These are phyloP conservation scores for Rhea americana DNA, from an alignment of 2,113 vertebrate species.

Conservation along the genomic window DNA sequence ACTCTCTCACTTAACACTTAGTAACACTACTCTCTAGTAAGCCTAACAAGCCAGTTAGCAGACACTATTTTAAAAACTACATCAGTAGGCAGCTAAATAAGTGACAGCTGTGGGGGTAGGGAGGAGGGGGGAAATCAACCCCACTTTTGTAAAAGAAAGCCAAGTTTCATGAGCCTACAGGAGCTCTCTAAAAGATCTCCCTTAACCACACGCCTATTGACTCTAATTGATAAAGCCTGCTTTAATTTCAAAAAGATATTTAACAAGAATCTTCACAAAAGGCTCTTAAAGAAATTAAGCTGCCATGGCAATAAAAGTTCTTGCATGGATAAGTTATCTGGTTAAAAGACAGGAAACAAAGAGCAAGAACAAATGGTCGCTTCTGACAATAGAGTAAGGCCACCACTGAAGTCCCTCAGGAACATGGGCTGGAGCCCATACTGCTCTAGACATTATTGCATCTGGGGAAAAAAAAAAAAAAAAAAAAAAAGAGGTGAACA, in stretches of 20 bases:
- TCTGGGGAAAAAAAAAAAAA: neutral
- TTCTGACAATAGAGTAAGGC: neutral
- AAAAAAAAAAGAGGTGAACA: neutral
- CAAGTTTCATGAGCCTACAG: neutral
- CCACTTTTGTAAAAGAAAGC: neutral
- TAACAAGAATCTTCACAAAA: neutral
- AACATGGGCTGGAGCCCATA: neutral
- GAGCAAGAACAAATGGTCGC: neutral
- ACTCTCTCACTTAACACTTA: neutral
- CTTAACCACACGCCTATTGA: neutral
- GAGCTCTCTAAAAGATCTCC: neutral
- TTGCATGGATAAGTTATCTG: neutral
- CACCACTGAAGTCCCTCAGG: neutral
- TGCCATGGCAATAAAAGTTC: neutral
- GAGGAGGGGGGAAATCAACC: neutral
- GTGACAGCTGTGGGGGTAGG: neutral
- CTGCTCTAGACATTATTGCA: neutral
- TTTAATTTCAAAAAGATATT: neutral
- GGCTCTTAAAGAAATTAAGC: neutral
- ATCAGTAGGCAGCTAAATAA: neutral
- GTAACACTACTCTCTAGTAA: neutral
- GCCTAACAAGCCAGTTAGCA: neutral
- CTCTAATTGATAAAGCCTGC: neutral
- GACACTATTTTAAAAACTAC: neutral
- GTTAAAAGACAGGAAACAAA: neutral